phyloP scores from a whole-genome alignment of 2,797 vertebrate species.

The Takifugu rubripes region DNA sequence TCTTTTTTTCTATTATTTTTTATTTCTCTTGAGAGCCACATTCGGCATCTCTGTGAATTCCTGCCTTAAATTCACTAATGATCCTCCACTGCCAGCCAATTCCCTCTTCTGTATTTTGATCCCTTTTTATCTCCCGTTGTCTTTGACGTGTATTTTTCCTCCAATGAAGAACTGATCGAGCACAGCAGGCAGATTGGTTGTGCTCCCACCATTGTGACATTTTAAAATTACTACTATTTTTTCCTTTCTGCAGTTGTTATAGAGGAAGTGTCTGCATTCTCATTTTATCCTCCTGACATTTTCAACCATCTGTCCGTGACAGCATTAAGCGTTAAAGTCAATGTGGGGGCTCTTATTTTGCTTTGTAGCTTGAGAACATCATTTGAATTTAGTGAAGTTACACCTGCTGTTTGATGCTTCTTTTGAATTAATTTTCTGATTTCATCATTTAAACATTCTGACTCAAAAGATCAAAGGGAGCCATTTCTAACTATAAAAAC shows the following conservation, averaged over 20 bases:
- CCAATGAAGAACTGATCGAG: background rate
- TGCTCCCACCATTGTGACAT: conserved; percentile 1
- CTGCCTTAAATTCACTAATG: conserved; percentile 15
- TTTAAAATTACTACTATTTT: background rate
- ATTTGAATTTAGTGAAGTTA: background rate
- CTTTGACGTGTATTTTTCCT: conserved; percentile 25
- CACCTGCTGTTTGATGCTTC: conserved; percentile 1
- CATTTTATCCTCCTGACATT: background rate
- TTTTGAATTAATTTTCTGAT: background rate
- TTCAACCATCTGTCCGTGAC: background rate
- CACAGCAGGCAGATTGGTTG: conserved; percentile 8
- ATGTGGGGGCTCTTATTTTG: background rate
- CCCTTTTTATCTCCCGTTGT: conserved; percentile 23
- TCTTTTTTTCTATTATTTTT: background rate
- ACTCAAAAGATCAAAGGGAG: no score
- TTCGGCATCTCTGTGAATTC: background rate
- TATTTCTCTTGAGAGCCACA: background rate
- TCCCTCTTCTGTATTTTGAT: conserved; percentile 10
- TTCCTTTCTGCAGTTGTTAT: background rate
- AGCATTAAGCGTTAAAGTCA: background rate
- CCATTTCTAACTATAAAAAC: no score
- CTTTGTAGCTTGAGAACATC: background rate
- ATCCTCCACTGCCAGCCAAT: conserved; percentile 8
- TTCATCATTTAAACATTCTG: no score
- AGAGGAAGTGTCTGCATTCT: background rate